Base-by-base conservation (phyloP, 2,113 vertebrate genomes). In the Tragelaphus strepsiceros region DNA sequence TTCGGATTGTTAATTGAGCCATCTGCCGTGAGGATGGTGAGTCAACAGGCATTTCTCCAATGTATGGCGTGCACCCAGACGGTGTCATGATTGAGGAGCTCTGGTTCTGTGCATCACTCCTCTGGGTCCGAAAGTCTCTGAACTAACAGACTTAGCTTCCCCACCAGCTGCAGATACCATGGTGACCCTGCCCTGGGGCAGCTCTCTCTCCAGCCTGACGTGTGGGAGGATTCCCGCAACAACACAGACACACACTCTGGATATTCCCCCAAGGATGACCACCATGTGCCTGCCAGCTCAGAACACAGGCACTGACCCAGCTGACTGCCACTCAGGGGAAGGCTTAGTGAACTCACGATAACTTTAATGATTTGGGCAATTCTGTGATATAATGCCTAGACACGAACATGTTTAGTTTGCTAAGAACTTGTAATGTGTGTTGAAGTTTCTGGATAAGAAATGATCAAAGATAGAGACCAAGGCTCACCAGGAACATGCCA, bases 11-110 rank as follows among this genome's bases (percentile, higher is more conserved):
- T 98, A 85, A 95, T 64, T 21, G 67, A 95, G 93, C 91, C 96
- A 96, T 93, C 93, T 94, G 89, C 35, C 53, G n/a, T 89, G 67
- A 71, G 82, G 77, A 86, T 54, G 15, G 43, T 71, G 91, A 96
- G 77, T 90, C 85, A 92, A 86, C 39, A 95, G 94, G 93, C 93
- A 22, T 32, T 54, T 94, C 93, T 97, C 92, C 94, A 92, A 2
- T 49, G 74, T 28, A 22, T 28, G 54, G 77, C 56, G 4, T 7
- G 32, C 2, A 53, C 81, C 59, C 94, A 96, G 90, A 64, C 11
- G 0, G 28, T 17, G 5, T 56, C 58, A 58, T 90, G 74, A 87
- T 21, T 49, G 64, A 97, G 78, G 67, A 95, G 58, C 43, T 93
- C 59, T 11, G 32, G 39, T 81, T 94, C 64, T 9, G 0, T 28